Evolutionary conservation across 2,888 invertebrate genomes (phyloP).

Genomic region (Nematopogon swammerdamellus): DNA sequence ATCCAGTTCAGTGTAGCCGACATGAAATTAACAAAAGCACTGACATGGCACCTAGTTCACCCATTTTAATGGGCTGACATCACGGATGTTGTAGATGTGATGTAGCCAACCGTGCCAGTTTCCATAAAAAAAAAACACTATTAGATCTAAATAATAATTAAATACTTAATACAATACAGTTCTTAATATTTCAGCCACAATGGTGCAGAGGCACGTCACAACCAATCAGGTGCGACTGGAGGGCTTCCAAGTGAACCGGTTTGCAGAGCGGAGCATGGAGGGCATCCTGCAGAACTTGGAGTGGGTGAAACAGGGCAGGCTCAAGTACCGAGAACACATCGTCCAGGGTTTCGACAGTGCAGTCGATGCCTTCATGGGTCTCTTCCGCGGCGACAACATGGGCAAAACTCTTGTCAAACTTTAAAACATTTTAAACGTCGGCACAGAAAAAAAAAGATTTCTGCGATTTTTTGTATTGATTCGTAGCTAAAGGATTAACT

Average conservation of each 20-base stretch:
- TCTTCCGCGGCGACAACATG: slow-evolving; percentile 62
- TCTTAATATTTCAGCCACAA: slow-evolving; percentile 26
- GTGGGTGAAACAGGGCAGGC: slow-evolving; percentile 66
- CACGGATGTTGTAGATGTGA: too few relatives aligned
- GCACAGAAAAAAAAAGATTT: too few relatives aligned
- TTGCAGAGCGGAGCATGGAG: slow-evolving; percentile 59
- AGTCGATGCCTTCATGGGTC: slow-evolving; percentile 64
- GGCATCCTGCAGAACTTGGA: slow-evolving; percentile 61
- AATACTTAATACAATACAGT: too few relatives aligned
- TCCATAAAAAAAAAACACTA: too few relatives aligned
- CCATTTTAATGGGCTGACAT: too few relatives aligned
- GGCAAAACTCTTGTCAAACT: slow-evolving; percentile 70
- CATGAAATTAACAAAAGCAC: too few relatives aligned
- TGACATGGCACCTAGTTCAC: too few relatives aligned
- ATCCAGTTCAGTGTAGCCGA: too few relatives aligned
- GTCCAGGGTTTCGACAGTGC: slow-evolving; percentile 72
- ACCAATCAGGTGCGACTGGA: slow-evolving; percentile 64
- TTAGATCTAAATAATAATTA: neutral
- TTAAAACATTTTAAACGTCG: too few relatives aligned
- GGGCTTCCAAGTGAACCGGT: slow-evolving; percentile 60
- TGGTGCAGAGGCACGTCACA: slow-evolving; percentile 59
- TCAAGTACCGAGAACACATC: slow-evolving; percentile 66
- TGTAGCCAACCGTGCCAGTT: too few relatives aligned
- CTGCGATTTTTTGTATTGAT: too few relatives aligned
- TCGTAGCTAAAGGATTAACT: too few relatives aligned